Evolutionary conservation across 2,888 invertebrate genomes (phyloP).

Genomic region (Epiblema foenella): DNA sequence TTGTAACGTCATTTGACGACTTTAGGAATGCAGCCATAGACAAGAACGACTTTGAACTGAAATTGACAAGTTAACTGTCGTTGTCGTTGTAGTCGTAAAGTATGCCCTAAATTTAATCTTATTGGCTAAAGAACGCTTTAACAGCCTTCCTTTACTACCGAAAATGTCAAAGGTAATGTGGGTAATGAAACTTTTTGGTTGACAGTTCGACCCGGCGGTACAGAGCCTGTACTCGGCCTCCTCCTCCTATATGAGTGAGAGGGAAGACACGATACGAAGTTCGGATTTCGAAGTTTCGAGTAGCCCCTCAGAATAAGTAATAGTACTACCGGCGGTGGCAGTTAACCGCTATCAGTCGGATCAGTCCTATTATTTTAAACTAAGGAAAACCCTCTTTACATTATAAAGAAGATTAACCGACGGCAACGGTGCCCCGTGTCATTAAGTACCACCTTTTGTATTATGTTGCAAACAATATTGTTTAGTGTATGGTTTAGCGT

Average conservation of each 20-base stretch:
- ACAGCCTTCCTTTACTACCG: neutral
- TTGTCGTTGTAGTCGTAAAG: no score
- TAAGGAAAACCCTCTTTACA: conserved; percentile 67
- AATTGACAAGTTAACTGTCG: no score
- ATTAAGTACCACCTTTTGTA: conserved; percentile 62
- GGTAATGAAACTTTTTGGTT: conserved; percentile 8
- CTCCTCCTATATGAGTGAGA: no score
- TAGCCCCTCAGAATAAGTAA: no score
- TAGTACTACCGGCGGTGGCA: conserved; percentile 23
- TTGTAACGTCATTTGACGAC: no score
- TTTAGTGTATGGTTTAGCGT: neutral
- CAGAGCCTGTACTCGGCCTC: no score
- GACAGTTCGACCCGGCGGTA: conserved; percentile 24
- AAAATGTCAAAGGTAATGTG: neutral
- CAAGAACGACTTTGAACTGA: no score
- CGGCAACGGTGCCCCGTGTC: conserved; percentile 58
- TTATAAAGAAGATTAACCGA: conserved; percentile 64
- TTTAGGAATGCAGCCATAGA: no score
- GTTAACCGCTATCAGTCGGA: conserved; percentile 49
- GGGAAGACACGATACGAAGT: no score
- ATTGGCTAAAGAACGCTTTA: neutral
- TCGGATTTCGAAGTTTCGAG: no score
- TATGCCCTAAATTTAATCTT: no score
- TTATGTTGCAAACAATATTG: conserved; percentile 47
- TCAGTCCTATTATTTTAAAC: conserved; percentile 48